phyloP scores from a whole-genome alignment of 2,888 invertebrate genomes.

The Drosophila trichaetosa region DNA sequence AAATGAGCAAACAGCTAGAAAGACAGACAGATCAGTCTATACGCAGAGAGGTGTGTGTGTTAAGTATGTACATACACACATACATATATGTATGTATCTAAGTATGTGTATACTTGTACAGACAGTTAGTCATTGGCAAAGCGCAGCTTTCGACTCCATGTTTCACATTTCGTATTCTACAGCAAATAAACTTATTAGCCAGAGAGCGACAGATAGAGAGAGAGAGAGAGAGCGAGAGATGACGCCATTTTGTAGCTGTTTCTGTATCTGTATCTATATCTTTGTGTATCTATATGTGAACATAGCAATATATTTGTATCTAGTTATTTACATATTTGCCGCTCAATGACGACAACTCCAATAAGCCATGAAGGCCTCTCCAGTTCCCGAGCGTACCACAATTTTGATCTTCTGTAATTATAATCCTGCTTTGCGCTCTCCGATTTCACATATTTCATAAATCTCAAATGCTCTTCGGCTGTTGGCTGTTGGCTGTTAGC shows the following conservation, averaged over 20 bases:
- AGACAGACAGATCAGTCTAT: slow-evolving; percentile 38
- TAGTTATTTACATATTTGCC: slow-evolving; percentile 43
- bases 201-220: not conserved
- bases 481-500: not conserved
- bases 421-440: slow-evolving; percentile 43
- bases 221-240: slow-evolving; percentile 27
- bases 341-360: slow-evolving; percentile 49
- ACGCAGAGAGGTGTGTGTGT: slow-evolving; percentile 13
- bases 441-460: slow-evolving; percentile 3
- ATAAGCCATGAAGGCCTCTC: slow-evolving; percentile 43
- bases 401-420: slow-evolving; percentile 37
- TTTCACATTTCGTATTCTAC: slow-evolving; percentile 26
- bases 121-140: slow-evolving; percentile 66
- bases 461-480: not conserved
- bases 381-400: not conserved
- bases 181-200: slow-evolving; percentile 29
- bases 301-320: slow-evolving; percentile 20
- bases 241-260: slow-evolving; percentile 69
- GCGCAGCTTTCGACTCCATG: slow-evolving; percentile 35
- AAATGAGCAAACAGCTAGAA: slow-evolving; percentile 16
- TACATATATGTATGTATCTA: not conserved
- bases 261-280: slow-evolving; percentile 1
- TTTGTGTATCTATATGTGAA: slow-evolving; percentile 12
- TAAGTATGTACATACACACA: not conserved
- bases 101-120: not conserved